Conservation (phyloP, 2,113 vertebrate genomes). For the Macquaria ambigua region DNA sequence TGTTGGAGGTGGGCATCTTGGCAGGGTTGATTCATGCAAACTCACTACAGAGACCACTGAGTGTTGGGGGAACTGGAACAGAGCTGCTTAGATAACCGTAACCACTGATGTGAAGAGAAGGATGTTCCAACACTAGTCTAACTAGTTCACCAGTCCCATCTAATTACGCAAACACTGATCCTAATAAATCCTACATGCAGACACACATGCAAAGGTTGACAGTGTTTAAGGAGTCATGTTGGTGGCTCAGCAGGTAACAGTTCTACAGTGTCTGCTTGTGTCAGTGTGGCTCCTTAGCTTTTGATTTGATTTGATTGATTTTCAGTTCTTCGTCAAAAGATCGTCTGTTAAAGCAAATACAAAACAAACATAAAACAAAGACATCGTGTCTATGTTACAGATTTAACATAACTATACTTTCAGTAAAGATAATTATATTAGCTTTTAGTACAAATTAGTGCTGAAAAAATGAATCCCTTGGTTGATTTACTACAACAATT, state of each 20-base stretch:
- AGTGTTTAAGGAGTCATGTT: background rate
- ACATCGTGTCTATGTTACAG: too few species aligned
- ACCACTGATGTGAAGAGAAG: slow-evolving; percentile 17
- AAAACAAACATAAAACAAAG: background rate
- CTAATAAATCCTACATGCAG: background rate
- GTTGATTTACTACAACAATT: background rate
- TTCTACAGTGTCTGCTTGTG: background rate
- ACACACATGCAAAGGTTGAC: slow-evolving; percentile 1
- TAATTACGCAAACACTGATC: slow-evolving; percentile 40
- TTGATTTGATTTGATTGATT: background rate
- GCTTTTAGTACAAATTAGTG: background rate
- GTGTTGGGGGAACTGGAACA: slow-evolving; percentile 24
- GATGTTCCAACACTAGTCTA: slow-evolving; percentile 8
- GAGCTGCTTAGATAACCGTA: slow-evolving; percentile 33
- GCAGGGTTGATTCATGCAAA: slow-evolving; percentile 39
- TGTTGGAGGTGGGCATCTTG: background rate
- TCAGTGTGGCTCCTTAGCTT: background rate
- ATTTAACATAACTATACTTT: background rate
- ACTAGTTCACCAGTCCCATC: slow-evolving; percentile 11
- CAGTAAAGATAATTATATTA: background rate
- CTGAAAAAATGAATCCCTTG: background rate
- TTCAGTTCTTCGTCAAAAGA: background rate
- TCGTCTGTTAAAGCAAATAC: background rate
- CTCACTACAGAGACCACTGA: slow-evolving; percentile 40
- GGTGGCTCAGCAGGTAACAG: background rate